These are phyloP conservation scores for Forficula auricularia DNA, from an alignment of 1,140 invertebrate genomes.

Conservation along the genomic window DNA sequence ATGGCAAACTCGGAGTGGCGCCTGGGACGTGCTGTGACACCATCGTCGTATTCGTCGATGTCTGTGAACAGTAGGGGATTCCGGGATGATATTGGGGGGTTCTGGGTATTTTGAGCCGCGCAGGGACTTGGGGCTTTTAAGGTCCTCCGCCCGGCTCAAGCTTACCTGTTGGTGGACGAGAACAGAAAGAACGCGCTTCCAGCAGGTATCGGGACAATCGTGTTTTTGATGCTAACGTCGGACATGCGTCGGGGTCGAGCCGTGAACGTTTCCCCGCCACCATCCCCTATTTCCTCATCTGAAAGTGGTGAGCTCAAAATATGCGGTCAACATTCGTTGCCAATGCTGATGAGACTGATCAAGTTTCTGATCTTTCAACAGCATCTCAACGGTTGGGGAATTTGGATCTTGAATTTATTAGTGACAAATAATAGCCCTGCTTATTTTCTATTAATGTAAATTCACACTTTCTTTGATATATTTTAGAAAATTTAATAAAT, in stretches of 20 bases:
- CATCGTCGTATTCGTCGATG: slow-evolving; percentile 26
- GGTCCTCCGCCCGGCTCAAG: slow-evolving; percentile 5
- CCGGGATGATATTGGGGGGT: slow-evolving; percentile 26
- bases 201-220: slow-evolving; percentile 46
- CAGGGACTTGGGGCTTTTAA: neutral
- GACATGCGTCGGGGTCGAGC: slow-evolving; percentile 72
- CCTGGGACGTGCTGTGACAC: slow-evolving; percentile 30
- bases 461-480: too few species aligned
- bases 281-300: slow-evolving; percentile 36
- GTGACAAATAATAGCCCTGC: too few species aligned
- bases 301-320: slow-evolving; percentile 22
- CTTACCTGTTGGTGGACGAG: slow-evolving; percentile 28
- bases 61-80: slow-evolving; percentile 13
- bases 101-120: neutral
- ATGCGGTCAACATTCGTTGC: too few species aligned
- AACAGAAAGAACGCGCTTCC: slow-evolving; percentile 44
- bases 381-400: too few species aligned
- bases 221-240: slow-evolving; percentile 33
- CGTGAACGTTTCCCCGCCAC: slow-evolving; percentile 31
- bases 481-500: too few species aligned
- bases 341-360: too few species aligned
- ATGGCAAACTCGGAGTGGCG: slow-evolving; percentile 71
- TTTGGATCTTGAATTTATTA: too few species aligned
- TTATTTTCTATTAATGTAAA: too few species aligned
- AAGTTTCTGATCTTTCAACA: too few species aligned